Percentiles rank a stretch among this genome's conserved stretches.
These are phyloP conservation scores for Typhlichthys subterraneus DNA, from an alignment of 2,797 vertebrate genomes.

Conservation along the genomic window DNA sequence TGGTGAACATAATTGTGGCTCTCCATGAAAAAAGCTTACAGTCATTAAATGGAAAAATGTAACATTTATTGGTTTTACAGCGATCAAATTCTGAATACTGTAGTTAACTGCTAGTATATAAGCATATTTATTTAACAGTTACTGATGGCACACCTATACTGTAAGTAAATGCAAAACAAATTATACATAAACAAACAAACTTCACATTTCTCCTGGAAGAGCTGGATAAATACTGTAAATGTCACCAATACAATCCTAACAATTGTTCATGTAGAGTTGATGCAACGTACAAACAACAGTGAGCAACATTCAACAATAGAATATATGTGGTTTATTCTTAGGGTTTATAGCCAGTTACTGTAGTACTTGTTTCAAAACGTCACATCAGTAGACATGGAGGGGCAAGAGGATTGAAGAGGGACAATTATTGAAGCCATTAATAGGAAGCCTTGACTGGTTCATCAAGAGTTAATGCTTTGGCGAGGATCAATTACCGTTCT, in stretches of 20 bases:
- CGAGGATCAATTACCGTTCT: conserved; percentile 55
- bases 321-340: background rate
- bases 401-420: conserved; percentile 23
- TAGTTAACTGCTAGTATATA: too few relatives aligned
- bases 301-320: background rate
- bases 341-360: background rate
- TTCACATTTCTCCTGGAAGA: background rate
- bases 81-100: too few relatives aligned
- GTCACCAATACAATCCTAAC: background rate
- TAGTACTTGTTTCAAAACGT: conserved; percentile 1
- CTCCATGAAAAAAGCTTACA: too few relatives aligned
- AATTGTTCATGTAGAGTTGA: background rate
- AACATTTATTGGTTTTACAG: too few relatives aligned
- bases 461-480: conserved; percentile 47
- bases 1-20: too few relatives aligned
- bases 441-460: conserved; percentile 36
- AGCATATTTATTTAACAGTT: too few relatives aligned
- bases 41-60: too few relatives aligned
- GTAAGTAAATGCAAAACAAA: too few relatives aligned
- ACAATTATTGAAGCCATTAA: conserved; percentile 34
- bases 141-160: too few relatives aligned
- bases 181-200: background rate
- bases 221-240: background rate
- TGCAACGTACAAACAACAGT: background rate
- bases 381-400: conserved; percentile 4